phyloP scores from a whole-genome alignment of 2,797 vertebrate species.

The Urocyon cinereoargenteus region DNA sequence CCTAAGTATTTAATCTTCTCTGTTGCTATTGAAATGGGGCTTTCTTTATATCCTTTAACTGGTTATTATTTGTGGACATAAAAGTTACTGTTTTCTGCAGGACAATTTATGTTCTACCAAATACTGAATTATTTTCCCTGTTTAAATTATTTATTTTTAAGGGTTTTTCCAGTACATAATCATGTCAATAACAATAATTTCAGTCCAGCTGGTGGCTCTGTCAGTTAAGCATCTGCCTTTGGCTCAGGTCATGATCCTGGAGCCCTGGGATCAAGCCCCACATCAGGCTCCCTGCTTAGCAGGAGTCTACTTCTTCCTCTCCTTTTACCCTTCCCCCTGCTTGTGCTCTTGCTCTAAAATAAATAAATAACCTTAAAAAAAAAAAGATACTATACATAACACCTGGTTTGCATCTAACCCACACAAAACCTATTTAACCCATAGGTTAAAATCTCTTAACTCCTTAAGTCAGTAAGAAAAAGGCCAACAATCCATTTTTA shows the following conservation, averaged over 20 bases:
- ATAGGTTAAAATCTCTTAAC: conserved; percentile 18
- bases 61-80: not conserved
- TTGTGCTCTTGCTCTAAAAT: not conserved
- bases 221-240: not conserved
- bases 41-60: conserved; percentile 38
- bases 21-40: not conserved
- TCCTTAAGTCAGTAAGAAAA: conserved; percentile 45
- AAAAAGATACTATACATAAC: not conserved
- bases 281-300: not conserved
- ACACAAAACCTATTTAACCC: not conserved
- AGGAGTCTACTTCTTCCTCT: not conserved
- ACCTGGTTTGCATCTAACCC: conserved; percentile 6
- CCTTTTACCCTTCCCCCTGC: not conserved
- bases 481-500: conserved; percentile 33
- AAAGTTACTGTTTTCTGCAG: conserved; percentile 5
- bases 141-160: conserved; percentile 32
- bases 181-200: not conserved
- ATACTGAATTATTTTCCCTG: conserved; percentile 36
- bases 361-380: not conserved
- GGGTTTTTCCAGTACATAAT: not conserved
- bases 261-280: not conserved
- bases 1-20: conserved; percentile 19
- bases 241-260: not conserved
- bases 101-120: not conserved
- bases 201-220: not conserved